Conservation (phyloP, 2,888 invertebrate species). For the Diabrotica balteata region DNA sequence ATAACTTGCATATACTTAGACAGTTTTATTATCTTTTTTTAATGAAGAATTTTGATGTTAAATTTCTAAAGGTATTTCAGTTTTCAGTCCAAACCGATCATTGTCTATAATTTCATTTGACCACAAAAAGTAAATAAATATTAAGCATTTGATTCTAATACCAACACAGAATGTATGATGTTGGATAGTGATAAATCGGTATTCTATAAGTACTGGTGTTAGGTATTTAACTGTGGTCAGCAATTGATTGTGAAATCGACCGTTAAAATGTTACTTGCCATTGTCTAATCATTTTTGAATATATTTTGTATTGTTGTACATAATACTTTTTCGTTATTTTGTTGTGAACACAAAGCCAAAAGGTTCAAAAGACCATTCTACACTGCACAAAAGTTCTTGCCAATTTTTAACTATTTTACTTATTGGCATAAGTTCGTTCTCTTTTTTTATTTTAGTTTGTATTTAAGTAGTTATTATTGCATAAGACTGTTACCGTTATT, state of each 20-base stretch:
- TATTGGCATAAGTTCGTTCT: constrained; percentile 45
- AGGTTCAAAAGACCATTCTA: not conserved
- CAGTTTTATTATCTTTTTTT: too few species aligned
- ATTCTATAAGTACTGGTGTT: too few species aligned
- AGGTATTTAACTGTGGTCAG: not conserved
- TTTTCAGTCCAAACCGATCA: not conserved
- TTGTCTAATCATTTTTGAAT: too few species aligned
- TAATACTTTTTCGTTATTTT: not conserved
- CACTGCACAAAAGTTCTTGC: constrained; percentile 34
- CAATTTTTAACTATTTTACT: constrained; percentile 38
- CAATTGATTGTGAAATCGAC: too few species aligned
- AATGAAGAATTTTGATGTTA: not conserved
- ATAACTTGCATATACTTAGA: too few species aligned
- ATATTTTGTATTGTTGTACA: too few species aligned
- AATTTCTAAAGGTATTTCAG: not conserved
- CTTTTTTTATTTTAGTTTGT: constrained; percentile 48
- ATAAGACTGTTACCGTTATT: constrained; percentile 63
- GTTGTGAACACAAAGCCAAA: not conserved
- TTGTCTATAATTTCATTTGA: too few species aligned
- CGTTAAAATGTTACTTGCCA: too few species aligned
- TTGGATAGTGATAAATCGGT: too few species aligned
- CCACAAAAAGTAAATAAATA: too few species aligned
- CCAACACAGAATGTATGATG: too few species aligned
- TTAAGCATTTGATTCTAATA: too few species aligned
- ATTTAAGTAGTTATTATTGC: constrained; percentile 56